Base-by-base conservation (phyloP, 2,113 vertebrate species). In the Gallinago jamesoni region DNA sequence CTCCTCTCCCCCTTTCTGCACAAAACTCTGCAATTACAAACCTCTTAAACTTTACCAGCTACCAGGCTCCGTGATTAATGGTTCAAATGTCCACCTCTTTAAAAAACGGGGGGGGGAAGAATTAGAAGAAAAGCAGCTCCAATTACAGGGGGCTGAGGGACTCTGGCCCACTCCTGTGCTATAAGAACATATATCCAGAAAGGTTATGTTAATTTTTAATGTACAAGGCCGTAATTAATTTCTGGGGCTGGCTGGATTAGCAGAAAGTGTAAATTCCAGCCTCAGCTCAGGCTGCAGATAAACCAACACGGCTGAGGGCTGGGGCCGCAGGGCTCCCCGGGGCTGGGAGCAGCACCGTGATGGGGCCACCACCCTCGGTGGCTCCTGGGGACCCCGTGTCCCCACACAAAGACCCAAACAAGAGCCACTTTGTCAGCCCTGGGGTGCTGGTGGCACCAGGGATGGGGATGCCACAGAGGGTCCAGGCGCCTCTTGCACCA, bases 201-300 rank as follows among this genome's bases (percentile, higher is more conserved):
- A 97, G 96, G 97, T 97, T 97, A 95, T 97, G 97, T 96, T 97
- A 93, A 96, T 97, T 97, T 97, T 96, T 97, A 95, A 96, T 96
- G 96, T 89, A 96, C 93, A 67, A 97, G 95, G 27, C 87, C 70
- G 27, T 96, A 97, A 97, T 96, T 97, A 97, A 97, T 97, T 97
- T 96, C 94, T 90, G 76, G 81, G 76, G 84, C 96, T 45, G 95
- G 73, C 84, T 96, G 95, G 97, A 96, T 97, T 97, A 97, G 89
- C 90, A 27, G 67, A n/a, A 90, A 94, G 95, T 94, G 96, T 97
- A 97, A 97, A 97, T 97, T 97, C 92, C 97, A 97, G 73, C 70
- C 70, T 68, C 3, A 20, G 78, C 81, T 91, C 6, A 1, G 66
- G 87, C 82, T 86, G 93, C 64, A 48, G 89, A 96, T 93, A 80